Percentiles rank a stretch among this genome's conserved stretches.
These are phyloP conservation scores for Balearica regulorum DNA, from an alignment of 2,797 vertebrate genomes.

Conservation along the genomic window DNA sequence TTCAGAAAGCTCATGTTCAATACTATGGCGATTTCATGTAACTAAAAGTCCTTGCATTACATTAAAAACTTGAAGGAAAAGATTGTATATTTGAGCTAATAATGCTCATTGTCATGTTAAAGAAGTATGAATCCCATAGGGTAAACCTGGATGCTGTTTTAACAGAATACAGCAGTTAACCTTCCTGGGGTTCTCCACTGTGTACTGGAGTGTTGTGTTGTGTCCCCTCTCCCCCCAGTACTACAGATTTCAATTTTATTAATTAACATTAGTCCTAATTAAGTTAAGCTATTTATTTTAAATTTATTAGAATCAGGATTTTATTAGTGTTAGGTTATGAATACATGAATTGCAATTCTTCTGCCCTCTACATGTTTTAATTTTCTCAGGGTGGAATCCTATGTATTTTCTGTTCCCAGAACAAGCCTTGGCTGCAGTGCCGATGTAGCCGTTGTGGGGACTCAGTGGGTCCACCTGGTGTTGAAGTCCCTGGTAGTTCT, in stretches of 20 bases:
- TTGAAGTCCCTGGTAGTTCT: neutral
- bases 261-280: neutral
- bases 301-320: neutral
- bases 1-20: neutral
- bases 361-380: neutral
- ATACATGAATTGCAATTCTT: neutral
- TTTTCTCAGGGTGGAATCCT: neutral
- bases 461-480: neutral
- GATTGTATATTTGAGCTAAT: neutral
- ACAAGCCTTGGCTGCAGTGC: neutral
- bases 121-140: neutral
- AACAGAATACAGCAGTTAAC: neutral
- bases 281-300: neutral
- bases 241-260: neutral
- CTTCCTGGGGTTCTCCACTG: neutral
- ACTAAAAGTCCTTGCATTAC: neutral
- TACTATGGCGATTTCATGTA: neutral
- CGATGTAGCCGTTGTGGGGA: neutral
- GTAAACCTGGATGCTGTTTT: neutral
- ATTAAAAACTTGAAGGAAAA: neutral
- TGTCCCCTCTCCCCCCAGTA: fast-evolving
- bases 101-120: neutral
- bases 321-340: neutral
- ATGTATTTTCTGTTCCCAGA: neutral
- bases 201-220: neutral